A percentile compares a stretch with the other conserved stretches of the same genome.
These are phyloP conservation scores for Tyto alba DNA, from an alignment of 2,113 vertebrate genomes.

Conservation along the genomic window DNA sequence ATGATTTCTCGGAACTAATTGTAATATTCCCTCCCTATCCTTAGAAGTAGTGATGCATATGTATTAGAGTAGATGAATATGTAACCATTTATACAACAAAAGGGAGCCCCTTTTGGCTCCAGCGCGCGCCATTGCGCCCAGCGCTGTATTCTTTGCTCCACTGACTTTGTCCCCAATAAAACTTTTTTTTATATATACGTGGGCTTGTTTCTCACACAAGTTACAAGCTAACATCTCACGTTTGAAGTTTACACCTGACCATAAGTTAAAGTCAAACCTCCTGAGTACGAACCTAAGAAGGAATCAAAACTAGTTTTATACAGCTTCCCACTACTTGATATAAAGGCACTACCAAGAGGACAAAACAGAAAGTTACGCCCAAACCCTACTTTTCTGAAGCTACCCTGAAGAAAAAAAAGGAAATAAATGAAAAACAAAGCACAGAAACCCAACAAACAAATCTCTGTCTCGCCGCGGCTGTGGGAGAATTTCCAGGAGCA, in stretches of 20 bases:
- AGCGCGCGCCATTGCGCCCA: too few species aligned
- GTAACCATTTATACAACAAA: too few species aligned
- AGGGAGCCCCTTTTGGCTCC: too few species aligned
- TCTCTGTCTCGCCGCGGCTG: accelerated
- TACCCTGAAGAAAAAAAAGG: background rate
- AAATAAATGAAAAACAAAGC: too few species aligned
- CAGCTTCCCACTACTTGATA: background rate
- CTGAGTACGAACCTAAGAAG: accelerated
- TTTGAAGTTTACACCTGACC: background rate
- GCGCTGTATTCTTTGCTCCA: too few species aligned
- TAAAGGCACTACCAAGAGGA: background rate
- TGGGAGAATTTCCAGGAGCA: accelerated
- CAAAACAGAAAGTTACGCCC: background rate
- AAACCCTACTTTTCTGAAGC: background rate
- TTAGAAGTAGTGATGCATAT: too few species aligned
- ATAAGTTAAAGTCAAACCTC: background rate
- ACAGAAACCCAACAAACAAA: background rate
- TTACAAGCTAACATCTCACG: accelerated
- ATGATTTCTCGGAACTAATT: too few species aligned
- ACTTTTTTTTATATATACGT: too few species aligned
- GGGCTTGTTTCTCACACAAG: too few species aligned
- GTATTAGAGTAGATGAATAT: too few species aligned
- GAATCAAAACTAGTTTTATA: background rate
- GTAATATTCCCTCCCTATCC: too few species aligned
- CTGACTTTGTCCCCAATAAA: too few species aligned